These are phyloP conservation scores for Troides helena DNA, from an alignment of 2,888 invertebrate genomes.

Conservation along the genomic window DNA sequence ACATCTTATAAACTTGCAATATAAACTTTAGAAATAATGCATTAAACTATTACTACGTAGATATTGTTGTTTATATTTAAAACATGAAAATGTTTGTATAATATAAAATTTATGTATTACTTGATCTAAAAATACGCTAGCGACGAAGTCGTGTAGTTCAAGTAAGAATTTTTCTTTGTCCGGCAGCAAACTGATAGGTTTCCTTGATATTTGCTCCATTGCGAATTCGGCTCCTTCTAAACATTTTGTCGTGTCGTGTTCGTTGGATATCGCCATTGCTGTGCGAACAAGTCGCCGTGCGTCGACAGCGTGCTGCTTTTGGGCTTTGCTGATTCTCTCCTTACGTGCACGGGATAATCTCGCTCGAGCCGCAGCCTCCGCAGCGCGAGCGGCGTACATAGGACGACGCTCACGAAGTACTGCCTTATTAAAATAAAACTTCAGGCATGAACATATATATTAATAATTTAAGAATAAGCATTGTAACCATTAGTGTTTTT, in stretches of 20 bases:
- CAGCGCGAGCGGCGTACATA: constrained; percentile 62
- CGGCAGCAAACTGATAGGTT: constrained; percentile 55
- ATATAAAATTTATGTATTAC: constrained; percentile 40
- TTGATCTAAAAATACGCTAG: constrained; percentile 66
- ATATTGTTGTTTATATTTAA: neutral
- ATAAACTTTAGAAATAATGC: neutral
- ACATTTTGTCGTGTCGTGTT: constrained; percentile 60
- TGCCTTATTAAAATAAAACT: constrained; percentile 41
- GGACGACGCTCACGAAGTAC: constrained; percentile 67
- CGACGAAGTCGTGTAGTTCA: constrained; percentile 60
- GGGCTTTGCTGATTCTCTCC: constrained; percentile 53
- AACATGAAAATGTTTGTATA: neutral
- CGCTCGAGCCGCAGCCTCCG: constrained; percentile 53
- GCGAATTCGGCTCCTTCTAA: constrained; percentile 67
- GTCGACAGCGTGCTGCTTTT: constrained; percentile 58
- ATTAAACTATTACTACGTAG: neutral
- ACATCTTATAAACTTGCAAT: too few relatives aligned
- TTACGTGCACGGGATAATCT: constrained; percentile 57
- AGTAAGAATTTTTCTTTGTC: constrained; percentile 65
- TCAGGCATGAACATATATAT: neutral
- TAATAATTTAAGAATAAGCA: neutral
- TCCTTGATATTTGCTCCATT: constrained; percentile 65
- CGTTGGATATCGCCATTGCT: constrained; percentile 47
- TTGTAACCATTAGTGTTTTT: neutral
- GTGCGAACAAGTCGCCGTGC: constrained; percentile 58